These are phyloP conservation scores for Varanus salvator DNA, from an alignment of 2,113 vertebrate genomes.

Conservation along the genomic window DNA sequence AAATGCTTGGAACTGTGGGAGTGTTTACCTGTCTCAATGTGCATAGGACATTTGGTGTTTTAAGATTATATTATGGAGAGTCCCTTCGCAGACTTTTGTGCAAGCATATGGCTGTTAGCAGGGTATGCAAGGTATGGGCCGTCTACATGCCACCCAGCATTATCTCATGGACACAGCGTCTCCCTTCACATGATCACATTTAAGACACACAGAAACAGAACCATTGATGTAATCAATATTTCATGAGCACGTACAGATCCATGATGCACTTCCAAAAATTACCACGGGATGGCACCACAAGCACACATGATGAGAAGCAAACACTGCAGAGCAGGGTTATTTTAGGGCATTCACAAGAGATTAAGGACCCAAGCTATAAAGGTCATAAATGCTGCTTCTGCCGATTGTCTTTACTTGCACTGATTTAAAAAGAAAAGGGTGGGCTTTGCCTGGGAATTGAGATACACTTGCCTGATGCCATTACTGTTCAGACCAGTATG, in stretches of 20 bases:
- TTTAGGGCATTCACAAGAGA: neutral
- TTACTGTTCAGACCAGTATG: neutral
- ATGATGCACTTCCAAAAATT: accelerated
- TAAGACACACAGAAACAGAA: accelerated
- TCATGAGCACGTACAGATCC: neutral
- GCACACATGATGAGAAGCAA: neutral
- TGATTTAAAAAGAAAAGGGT: neutral
- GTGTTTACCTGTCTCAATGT: too few relatives aligned
- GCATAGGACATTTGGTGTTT: neutral
- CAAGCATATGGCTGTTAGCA: neutral
- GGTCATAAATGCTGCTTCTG: neutral
- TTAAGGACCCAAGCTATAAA: neutral
- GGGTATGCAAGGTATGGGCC: neutral
- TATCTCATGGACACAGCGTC: neutral
- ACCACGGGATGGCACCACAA: neutral
- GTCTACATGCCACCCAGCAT: neutral
- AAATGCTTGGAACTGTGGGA: too few relatives aligned
- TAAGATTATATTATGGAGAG: neutral
- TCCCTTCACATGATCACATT: accelerated
- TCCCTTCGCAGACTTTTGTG: neutral
- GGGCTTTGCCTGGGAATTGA: too few relatives aligned
- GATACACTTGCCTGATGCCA: neutral
- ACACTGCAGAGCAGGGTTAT: neutral
- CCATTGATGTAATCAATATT: neutral
- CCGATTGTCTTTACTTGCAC: neutral